These are phyloP conservation scores for Hylaeus anthracinus DNA, from an alignment of 1,140 invertebrate genomes.

Conservation along the genomic window DNA sequence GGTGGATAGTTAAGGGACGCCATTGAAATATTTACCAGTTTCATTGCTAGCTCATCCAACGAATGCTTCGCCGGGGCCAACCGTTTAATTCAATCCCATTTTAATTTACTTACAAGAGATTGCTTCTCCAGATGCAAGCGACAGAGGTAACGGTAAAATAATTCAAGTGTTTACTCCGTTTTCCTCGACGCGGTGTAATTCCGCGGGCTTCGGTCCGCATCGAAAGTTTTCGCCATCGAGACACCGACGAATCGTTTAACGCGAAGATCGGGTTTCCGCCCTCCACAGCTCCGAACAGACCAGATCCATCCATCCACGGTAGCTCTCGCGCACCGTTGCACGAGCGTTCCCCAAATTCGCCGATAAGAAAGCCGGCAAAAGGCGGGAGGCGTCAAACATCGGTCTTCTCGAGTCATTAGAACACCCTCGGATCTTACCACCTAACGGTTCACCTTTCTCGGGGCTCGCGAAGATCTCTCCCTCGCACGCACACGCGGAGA, in stretches of 20 bases:
- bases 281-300: too few relatives aligned
- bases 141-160: constrained; percentile 49
- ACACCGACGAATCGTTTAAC: not conserved
- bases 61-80: constrained; percentile 15
- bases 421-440: constrained; percentile 36
- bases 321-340: too few relatives aligned
- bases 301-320: too few relatives aligned
- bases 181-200: not conserved
- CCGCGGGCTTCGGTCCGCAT: not conserved
- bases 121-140: constrained; percentile 44
- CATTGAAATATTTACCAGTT: constrained; percentile 13
- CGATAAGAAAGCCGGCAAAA: not conserved
- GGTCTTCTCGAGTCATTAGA: constrained; percentile 31
- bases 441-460: constrained; percentile 43
- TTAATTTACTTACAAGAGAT: constrained; percentile 58
- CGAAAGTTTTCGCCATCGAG: not conserved
- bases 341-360: too few relatives aligned
- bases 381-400: not conserved
- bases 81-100: constrained; percentile 50
- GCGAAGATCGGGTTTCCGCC: too few relatives aligned
- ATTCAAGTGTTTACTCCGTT: constrained; percentile 37
- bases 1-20: constrained; percentile 15
- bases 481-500: constrained; percentile 2
- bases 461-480: not conserved
- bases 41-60: constrained; percentile 8